Evolutionary conservation across 2,888 invertebrate genomes (phyloP).

Genomic region (Agonopterix arenella): DNA sequence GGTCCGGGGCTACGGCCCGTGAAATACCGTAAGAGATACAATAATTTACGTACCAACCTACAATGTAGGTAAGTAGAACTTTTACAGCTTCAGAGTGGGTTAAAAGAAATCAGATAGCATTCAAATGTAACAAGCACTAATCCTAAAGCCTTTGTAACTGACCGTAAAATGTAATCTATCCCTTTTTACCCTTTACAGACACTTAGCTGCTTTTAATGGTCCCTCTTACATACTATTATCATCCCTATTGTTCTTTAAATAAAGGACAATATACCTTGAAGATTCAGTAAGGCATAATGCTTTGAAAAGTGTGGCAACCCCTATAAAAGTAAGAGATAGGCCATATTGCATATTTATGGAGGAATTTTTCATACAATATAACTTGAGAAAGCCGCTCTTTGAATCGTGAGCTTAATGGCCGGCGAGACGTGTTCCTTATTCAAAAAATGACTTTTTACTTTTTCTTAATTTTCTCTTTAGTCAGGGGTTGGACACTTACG

Average conservation of each 20-base stretch:
- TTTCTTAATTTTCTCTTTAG: no score
- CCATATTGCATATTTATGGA: constrained; percentile 2
- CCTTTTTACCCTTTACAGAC: background rate
- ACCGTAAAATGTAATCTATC: constrained; percentile 2
- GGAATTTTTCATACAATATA: constrained; percentile 1
- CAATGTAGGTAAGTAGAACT: no score
- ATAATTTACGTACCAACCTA: no score
- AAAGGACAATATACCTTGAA: background rate
- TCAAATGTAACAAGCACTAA: background rate
- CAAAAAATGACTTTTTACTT: no score
- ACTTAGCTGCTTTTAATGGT: background rate
- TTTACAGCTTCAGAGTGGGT: no score
- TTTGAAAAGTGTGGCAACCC: background rate
- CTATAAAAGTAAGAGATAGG: constrained; percentile 1
- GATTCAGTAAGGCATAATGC: background rate
- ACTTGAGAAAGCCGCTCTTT: background rate
- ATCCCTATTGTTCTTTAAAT: background rate
- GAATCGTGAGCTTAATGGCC: no score
- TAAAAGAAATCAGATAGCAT: background rate
- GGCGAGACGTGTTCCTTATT: no score
- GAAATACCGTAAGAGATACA: no score
- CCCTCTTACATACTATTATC: background rate
- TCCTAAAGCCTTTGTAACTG: background rate
- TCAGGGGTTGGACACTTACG: no score
- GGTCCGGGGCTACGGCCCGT: no score